Base-by-base conservation (phyloP, 1,140 invertebrate genomes). In the Drosophila miranda region DNA sequence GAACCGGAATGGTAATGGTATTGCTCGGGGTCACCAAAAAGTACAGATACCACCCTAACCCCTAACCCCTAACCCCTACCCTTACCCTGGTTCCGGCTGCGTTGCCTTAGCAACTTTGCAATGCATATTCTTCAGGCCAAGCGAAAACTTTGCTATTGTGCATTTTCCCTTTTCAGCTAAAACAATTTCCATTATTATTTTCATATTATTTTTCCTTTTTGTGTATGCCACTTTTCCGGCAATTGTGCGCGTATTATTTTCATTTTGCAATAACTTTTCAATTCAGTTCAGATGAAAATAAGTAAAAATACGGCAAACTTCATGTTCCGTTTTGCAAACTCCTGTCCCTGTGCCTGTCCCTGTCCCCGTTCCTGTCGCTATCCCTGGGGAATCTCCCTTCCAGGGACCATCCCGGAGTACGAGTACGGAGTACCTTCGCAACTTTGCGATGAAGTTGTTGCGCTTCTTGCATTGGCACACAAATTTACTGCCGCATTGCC, bases 251-350 rank as follows among this genome's bases (percentile, higher is more conserved):
- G 49, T 54, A 71, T 58, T 38, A 38, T 68, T 74, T 70, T 74
- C 54, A 49, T 63, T 63, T 57, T 49, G 56, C 61, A 45, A 75
- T 71, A 66, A 71, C 60, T 66, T 66, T 75, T 66, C 72, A 75
- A 71, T 66, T 38, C 34, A 13, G 11, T 38, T 38, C 34, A 54
- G 43, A 19, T 41, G 45, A 56, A 61, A 68, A 68, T 60, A 72
- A 66, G 68, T 61, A 72, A 66, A 60, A 71, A 66, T 75, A 71
- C 71, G 14, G 59, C 30, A 59, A 75, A 75, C 50, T 71, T 71
- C 46, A 66, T 51, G 61, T 72, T 66, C 48, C 43, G 45, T 34
- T 51, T 34, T 19, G 11, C 30, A 14, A 70, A 58, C 68, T 71
- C 23, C 60, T 57, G 60, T 75, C 66, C 66, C 71, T 71, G 56